Evolutionary conservation across 2,797 vertebrate genomes (phyloP).

Genomic region (Naso thynnoides): DNA sequence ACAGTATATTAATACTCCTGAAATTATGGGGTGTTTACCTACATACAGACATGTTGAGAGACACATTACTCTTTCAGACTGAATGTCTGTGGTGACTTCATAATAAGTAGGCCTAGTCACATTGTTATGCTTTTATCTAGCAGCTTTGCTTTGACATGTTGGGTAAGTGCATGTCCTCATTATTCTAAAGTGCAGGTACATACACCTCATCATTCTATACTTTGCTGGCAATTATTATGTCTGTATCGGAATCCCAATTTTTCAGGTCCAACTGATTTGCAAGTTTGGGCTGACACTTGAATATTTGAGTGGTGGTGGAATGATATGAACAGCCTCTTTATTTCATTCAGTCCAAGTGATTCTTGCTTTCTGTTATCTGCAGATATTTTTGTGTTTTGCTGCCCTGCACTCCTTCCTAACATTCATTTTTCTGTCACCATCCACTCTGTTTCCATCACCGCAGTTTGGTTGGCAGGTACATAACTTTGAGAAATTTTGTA

Average conservation of each 20-base stretch:
- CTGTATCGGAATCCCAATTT: neutral
- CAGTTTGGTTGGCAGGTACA: neutral
- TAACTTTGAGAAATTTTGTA: neutral
- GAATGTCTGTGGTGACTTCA: neutral
- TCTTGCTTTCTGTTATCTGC: neutral
- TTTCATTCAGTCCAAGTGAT: neutral
- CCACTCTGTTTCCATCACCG: neutral
- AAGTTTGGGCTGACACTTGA: neutral
- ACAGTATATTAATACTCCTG: neutral
- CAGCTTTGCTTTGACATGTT: conserved; percentile 15
- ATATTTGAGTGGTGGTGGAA: neutral
- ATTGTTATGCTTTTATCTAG: neutral
- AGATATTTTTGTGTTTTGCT: neutral
- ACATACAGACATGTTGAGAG: neutral
- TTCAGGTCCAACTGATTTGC: neutral
- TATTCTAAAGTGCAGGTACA: neutral
- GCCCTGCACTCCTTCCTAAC: neutral
- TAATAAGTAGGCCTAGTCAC: neutral
- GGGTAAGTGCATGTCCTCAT: neutral
- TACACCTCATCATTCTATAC: conserved; percentile 2
- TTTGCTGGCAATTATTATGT: conserved; percentile 9
- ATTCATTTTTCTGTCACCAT: neutral
- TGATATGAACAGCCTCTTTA: neutral
- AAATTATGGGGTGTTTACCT: neutral
- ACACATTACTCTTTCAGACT: neutral